These are phyloP conservation scores for Odontamblyopus rebecca DNA, from an alignment of 2,797 vertebrate species.

Conservation along the genomic window DNA sequence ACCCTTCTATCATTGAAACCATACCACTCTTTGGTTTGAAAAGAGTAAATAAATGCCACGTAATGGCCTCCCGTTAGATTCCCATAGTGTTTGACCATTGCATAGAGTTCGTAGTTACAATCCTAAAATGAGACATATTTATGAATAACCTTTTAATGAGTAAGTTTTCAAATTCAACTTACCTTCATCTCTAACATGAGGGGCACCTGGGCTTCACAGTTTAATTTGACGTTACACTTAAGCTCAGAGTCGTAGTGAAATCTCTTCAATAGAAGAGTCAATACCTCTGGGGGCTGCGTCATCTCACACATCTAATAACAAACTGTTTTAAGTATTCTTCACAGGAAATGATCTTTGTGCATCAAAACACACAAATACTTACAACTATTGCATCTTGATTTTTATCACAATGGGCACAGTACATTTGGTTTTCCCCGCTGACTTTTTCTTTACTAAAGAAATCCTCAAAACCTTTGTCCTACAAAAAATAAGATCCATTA, in stretches of 20 bases:
- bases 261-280: conserved; percentile 75
- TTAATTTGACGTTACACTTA: conserved; percentile 61
- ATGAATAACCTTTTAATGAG: background rate
- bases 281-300: conserved; percentile 49
- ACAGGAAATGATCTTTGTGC: background rate
- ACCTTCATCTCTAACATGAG: conserved; percentile 41
- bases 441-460: conserved; percentile 57
- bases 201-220: conserved; percentile 55
- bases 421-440: conserved; percentile 63
- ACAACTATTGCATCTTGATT: conserved; percentile 67
- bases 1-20: conserved; percentile 65
- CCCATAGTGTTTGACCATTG: conserved; percentile 69
- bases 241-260: conserved; percentile 63
- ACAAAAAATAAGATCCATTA: background rate
- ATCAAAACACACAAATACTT: conserved; percentile 30
- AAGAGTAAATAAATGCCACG: conserved; percentile 62
- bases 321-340: background rate
- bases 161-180: background rate
- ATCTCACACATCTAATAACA: conserved; percentile 57
- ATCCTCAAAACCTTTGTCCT: conserved; percentile 45
- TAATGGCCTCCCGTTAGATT: conserved; percentile 69
- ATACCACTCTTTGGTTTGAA: conserved; percentile 68
- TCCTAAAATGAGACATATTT: conserved; percentile 30
- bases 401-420: conserved; percentile 56
- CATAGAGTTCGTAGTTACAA: conserved; percentile 67